Conservation (phyloP, 2,797 vertebrate genomes). For the Oryzias dopingdopingensis region DNA sequence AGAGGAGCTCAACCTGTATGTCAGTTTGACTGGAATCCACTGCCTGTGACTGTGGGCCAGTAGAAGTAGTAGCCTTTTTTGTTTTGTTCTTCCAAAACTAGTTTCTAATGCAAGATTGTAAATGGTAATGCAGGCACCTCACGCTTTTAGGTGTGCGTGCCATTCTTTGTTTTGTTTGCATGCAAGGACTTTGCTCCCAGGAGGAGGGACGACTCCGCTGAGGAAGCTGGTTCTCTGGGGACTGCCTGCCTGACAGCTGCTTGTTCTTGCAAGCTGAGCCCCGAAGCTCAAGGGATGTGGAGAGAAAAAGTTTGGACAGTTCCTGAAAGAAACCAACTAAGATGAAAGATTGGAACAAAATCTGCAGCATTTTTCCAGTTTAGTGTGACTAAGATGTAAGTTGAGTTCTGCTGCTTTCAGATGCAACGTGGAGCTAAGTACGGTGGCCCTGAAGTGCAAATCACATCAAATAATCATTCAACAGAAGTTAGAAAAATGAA, state of each 20-base stretch:
- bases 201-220: slow-evolving; percentile 16
- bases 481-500: too few species aligned
- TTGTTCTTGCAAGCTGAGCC: slow-evolving; percentile 61
- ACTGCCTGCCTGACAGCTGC: slow-evolving; percentile 20
- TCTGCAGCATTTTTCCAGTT: too few species aligned
- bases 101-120: neutral
- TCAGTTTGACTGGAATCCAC: slow-evolving; percentile 35
- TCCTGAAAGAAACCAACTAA: too few species aligned
- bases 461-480: too few species aligned
- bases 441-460: too few species aligned
- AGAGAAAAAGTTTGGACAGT: neutral
- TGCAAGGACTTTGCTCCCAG: neutral
- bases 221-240: slow-evolving; percentile 40
- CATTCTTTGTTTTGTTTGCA: slow-evolving; percentile 3
- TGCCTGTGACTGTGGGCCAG: slow-evolving; percentile 13
- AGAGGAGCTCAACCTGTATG: slow-evolving; percentile 30
- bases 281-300: slow-evolving; percentile 49
- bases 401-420: too few species aligned
- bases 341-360: too few species aligned
- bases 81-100: neutral
- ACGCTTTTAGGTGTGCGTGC: slow-evolving; percentile 1
- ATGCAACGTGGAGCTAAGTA: too few species aligned
- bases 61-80: neutral
- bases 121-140: slow-evolving; percentile 7
- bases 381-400: too few species aligned